Evolutionary conservation across 2,888 invertebrate species (phyloP).

Genomic region (Drosophila subquinaria): DNA sequence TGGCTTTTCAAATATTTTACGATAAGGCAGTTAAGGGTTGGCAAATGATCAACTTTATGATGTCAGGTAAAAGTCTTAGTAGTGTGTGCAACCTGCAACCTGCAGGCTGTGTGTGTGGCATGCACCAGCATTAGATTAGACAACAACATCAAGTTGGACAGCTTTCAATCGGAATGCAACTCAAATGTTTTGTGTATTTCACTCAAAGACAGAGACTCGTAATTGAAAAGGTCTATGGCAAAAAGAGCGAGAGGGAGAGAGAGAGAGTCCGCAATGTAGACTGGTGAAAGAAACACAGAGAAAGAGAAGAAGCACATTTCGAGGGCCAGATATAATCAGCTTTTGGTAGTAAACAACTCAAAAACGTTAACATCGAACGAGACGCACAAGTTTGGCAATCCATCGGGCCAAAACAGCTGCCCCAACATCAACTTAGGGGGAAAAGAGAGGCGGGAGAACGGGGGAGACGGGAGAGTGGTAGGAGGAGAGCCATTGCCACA

Average conservation of each 20-base stretch:
- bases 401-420: slow-evolving; percentile 34
- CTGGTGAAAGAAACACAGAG: neutral
- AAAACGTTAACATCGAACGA: slow-evolving; percentile 23
- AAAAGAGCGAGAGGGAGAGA: neutral
- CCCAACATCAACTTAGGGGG: neutral
- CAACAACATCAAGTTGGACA: slow-evolving; percentile 2
- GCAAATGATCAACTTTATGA: slow-evolving; percentile 36
- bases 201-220: slow-evolving; percentile 7
- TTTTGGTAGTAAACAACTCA: slow-evolving; percentile 47
- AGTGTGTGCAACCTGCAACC: slow-evolving; percentile 1
- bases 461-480: neutral
- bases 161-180: slow-evolving; percentile 10
- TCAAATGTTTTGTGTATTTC: slow-evolving; percentile 10
- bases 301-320: slow-evolving; percentile 6
- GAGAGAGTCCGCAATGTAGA: neutral
- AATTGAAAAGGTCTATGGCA: slow-evolving; percentile 13
- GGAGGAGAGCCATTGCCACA: neutral
- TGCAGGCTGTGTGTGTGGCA: slow-evolving; percentile 9
- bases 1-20: slow-evolving; percentile 17
- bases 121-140: slow-evolving; percentile 7
- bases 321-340: slow-evolving; percentile 50
- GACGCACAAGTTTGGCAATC: slow-evolving; percentile 45
- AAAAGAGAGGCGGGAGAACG: neutral
- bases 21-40: slow-evolving; percentile 4
- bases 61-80: neutral